These are phyloP conservation scores for Lordiphosa fenestrarum DNA, from an alignment of 2,888 invertebrate species.

Conservation along the genomic window DNA sequence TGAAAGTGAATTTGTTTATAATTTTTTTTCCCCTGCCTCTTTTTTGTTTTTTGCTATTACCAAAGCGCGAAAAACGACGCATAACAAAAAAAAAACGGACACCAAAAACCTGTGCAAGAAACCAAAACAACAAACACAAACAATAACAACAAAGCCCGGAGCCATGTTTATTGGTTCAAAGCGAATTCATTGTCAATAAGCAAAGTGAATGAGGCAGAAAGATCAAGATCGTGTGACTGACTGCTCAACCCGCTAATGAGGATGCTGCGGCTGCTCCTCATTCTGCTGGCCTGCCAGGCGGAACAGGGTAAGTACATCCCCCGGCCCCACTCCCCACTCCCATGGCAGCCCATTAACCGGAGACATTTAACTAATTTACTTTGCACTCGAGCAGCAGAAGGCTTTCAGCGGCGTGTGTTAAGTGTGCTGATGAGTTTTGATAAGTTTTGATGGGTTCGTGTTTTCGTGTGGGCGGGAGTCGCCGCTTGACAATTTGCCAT, in stretches of 20 bases:
- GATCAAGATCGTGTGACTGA: conserved; percentile 1
- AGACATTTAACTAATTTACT: conserved; percentile 34
- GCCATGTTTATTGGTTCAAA: conserved; percentile 11
- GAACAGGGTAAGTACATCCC: conserved; percentile 10
- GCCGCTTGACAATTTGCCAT: too few species aligned
- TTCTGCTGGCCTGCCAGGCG: conserved; percentile 13
- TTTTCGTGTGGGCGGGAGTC: too few species aligned
- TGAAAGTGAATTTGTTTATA: conserved; percentile 72
- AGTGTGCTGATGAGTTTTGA: too few species aligned
- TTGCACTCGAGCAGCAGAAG: conserved; percentile 16
- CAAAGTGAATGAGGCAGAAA: background rate
- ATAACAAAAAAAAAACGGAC: conserved; percentile 39
- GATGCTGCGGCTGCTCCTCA: conserved; percentile 12
- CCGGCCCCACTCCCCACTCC: conserved; percentile 43
- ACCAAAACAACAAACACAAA: conserved; percentile 9
- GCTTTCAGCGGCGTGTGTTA: conserved; percentile 12
- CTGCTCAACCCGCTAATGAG: background rate
- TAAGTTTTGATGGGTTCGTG: too few species aligned
- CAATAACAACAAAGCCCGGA: conserved; percentile 6
- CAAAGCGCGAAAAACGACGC: conserved; percentile 55
- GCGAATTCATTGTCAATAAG: conserved; percentile 5
- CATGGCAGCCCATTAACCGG: background rate
- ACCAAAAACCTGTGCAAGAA: conserved; percentile 11
- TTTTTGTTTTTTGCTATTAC: conserved; percentile 50
- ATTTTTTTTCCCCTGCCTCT: conserved; percentile 28